Conservation (phyloP, 2,888 invertebrate genomes). For the Drosophila mercatorum region DNA sequence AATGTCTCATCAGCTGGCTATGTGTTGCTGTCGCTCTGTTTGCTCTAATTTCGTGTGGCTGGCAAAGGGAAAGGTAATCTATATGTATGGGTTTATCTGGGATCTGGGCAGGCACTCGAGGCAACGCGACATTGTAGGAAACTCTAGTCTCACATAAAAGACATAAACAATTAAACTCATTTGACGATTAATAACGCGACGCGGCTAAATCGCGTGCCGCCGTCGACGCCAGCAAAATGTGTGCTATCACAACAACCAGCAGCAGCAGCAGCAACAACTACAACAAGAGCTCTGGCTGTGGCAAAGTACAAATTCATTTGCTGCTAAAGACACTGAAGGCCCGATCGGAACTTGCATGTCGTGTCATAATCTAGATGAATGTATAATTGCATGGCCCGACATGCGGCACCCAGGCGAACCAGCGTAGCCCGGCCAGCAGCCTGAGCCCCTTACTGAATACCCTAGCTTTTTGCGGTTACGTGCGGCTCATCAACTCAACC, state of each 20-base stretch:
- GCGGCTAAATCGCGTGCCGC: slow-evolving; percentile 80
- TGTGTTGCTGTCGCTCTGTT: slow-evolving; percentile 8
- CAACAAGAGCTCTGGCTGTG: slow-evolving; percentile 27
- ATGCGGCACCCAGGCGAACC: slow-evolving; percentile 38
- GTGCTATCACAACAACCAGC: slow-evolving; percentile 71
- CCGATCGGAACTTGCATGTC: slow-evolving; percentile 79
- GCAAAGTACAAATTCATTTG: slow-evolving; percentile 79
- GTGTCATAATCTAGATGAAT: slow-evolving; percentile 84
- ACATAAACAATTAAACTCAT: slow-evolving; percentile 82
- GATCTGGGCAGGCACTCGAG: slow-evolving; percentile 54
- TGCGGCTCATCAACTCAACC: slow-evolving; percentile 43
- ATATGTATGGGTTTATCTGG: slow-evolving; percentile 40
- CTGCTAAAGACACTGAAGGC: slow-evolving; percentile 63
- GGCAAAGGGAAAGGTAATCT: slow-evolving; percentile 5
- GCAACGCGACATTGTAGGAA: slow-evolving; percentile 59
- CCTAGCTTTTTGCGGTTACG: slow-evolving; percentile 47
- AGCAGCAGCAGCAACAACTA: slow-evolving; percentile 19
- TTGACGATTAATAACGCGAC: slow-evolving; percentile 82
- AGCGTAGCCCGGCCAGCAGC: not conserved
- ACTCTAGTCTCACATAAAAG: slow-evolving; percentile 67
- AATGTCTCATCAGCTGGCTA: slow-evolving; percentile 14
- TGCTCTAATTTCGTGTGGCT: slow-evolving; percentile 31
- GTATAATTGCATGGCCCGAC: slow-evolving; percentile 81
- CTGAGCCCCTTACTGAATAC: slow-evolving; percentile 4
- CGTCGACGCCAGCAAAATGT: slow-evolving; percentile 65